These are phyloP conservation scores for Hephaestus fuliginosus DNA, from an alignment of 2,797 vertebrate genomes.

Conservation along the genomic window DNA sequence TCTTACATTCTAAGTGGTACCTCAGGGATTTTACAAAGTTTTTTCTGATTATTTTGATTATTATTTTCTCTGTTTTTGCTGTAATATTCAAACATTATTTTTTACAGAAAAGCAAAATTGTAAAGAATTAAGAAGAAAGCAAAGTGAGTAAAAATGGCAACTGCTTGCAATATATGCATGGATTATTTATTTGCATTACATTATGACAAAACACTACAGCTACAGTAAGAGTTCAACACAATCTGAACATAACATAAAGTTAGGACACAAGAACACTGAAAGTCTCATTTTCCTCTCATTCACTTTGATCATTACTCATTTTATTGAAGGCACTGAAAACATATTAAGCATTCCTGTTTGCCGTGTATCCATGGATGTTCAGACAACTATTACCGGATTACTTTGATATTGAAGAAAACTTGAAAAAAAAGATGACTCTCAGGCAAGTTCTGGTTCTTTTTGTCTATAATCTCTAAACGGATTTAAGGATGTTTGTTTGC, in stretches of 20 bases:
- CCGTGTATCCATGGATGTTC: neutral
- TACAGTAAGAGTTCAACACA: neutral
- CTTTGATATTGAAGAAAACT: no score
- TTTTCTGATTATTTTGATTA: conserved; percentile 22
- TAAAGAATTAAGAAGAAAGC: neutral
- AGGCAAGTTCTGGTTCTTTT: neutral
- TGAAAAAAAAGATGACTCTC: neutral
- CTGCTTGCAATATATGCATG: neutral
- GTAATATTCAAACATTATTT: neutral
- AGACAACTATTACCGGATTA: neutral
- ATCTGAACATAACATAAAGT: neutral
- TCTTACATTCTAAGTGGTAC: conserved; percentile 18
- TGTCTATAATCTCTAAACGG: neutral
- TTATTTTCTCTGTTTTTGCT: conserved; percentile 6
- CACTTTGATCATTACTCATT: neutral
- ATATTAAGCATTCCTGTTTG: neutral
- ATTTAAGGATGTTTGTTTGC: neutral
- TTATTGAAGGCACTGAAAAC: neutral
- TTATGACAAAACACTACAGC: neutral
- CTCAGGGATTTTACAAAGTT: neutral
- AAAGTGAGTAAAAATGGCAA: neutral
- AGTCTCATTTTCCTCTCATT: neutral
- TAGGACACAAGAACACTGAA: neutral
- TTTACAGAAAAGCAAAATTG: neutral
- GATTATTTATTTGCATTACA: neutral